A percentile compares a stretch with the other conserved stretches of the same genome.
phyloP scores from a whole-genome alignment of 2,888 invertebrate species.

The Hylaea fasciaria region DNA sequence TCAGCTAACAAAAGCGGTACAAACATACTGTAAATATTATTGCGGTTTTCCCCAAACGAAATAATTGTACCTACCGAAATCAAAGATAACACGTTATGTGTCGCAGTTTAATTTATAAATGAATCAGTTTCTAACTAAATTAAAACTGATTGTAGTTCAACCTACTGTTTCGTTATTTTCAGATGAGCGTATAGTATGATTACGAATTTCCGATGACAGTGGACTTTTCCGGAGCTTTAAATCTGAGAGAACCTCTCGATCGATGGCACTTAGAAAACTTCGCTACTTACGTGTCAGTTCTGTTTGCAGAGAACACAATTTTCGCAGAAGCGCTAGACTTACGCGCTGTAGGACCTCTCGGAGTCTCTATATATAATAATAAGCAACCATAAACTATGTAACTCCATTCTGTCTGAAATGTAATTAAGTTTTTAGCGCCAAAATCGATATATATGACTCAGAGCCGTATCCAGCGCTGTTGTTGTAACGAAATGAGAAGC shows the following conservation, averaged over 20 bases:
- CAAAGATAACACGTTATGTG: not conserved
- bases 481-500: constrained; percentile 54
- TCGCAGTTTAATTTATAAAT: too few species aligned
- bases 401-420: constrained; percentile 15
- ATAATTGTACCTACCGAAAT: not conserved
- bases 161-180: too few species aligned
- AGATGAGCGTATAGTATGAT: too few species aligned
- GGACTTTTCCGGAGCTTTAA: too few species aligned
- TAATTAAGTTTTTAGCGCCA: constrained; percentile 14
- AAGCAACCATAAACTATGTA: constrained; percentile 23
- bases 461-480: constrained; percentile 49
- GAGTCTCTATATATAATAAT: too few species aligned
- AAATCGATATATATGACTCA: constrained; percentile 21
- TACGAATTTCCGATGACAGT: too few species aligned
- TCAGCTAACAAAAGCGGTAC: not conserved
- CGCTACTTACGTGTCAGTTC: constrained; percentile 22
- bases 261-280: constrained; percentile 25
- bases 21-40: constrained; percentile 1
- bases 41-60: constrained; percentile 11
- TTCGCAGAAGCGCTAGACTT: constrained; percentile 23
- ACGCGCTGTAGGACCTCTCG: constrained; percentile 24
- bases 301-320: constrained; percentile 40
- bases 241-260: not conserved
- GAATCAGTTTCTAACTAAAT: too few species aligned
- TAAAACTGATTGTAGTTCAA: too few species aligned